These are phyloP conservation scores for Oncorhynchus keta DNA, from an alignment of 2,113 vertebrate genomes.

Conservation along the genomic window DNA sequence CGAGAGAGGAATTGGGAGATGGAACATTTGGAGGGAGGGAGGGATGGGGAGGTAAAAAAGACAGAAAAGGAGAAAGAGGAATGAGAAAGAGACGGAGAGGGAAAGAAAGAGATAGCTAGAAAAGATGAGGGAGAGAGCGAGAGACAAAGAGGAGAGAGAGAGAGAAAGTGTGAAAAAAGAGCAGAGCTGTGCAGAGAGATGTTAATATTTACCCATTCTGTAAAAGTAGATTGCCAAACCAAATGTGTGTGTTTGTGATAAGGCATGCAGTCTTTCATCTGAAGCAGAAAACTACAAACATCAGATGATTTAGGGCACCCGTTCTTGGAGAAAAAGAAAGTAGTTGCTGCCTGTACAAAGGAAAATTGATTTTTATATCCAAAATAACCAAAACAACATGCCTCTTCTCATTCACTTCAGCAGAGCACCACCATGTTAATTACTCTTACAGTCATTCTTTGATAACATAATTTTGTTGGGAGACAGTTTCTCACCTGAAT, in stretches of 20 bases:
- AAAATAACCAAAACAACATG: constrained; percentile 13
- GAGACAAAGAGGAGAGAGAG: neutral
- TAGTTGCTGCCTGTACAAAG: constrained; percentile 11
- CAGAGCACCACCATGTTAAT: constrained; percentile 13
- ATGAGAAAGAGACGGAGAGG: neutral
- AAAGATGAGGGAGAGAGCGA: neutral
- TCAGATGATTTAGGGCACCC: neutral
- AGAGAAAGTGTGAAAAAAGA: neutral
- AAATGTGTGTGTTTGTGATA: constrained; percentile 32
- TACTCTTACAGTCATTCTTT: constrained; percentile 18
- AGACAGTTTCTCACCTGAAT: neutral
- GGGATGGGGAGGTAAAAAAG: neutral
- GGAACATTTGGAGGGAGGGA: no score
- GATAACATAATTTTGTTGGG: constrained; percentile 23
- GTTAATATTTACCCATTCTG: neutral
- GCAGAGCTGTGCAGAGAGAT: neutral
- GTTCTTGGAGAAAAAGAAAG: neutral
- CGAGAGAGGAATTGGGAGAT: neutral
- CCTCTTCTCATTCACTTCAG: constrained; percentile 15
- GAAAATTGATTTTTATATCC: neutral
- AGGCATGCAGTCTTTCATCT: constrained; percentile 11
- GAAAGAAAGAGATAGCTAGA: neutral
- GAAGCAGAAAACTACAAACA: neutral
- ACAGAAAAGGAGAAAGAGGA: neutral
- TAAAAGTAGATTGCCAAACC: constrained; percentile 18